Evolutionary conservation across 53 echinoderm and acorn worm species (phyloP).

Genomic region (Glandiceps talaboti): DNA sequence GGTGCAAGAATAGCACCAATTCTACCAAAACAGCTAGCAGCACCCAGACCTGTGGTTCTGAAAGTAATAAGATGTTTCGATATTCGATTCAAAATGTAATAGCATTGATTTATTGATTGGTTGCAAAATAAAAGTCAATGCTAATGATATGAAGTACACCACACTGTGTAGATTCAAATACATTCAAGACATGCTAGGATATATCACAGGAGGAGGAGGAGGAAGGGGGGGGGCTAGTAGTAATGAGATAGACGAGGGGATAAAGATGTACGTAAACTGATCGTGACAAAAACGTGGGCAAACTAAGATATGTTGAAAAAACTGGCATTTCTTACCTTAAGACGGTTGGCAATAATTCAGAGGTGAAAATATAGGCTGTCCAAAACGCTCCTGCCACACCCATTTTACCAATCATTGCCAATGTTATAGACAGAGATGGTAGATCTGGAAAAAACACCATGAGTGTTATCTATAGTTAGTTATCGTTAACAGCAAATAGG

Average conservation of each 20-base stretch:
- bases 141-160: no score
- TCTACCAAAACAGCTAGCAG: not conserved
- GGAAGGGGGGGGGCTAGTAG: no score
- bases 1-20: not conserved
- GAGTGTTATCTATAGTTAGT: not conserved
- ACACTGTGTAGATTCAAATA: no score
- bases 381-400: not conserved
- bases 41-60: not conserved
- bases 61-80: not conserved
- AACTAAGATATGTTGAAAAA: not conserved
- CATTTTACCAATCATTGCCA: not conserved
- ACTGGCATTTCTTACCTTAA: not conserved
- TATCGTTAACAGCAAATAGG: no score
- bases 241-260: not conserved
- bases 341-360: not conserved
- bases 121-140: no score
- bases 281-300: not conserved
- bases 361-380: not conserved
- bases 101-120: no score
- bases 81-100: no score
- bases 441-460: not conserved
- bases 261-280: not conserved
- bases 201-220: no score
- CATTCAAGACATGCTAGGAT: no score
- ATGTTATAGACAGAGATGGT: not conserved